A percentile compares a stretch with the other conserved stretches of the same genome.
Conservation (phyloP, 2,797 vertebrate species). For the Echiichthys vipera region DNA sequence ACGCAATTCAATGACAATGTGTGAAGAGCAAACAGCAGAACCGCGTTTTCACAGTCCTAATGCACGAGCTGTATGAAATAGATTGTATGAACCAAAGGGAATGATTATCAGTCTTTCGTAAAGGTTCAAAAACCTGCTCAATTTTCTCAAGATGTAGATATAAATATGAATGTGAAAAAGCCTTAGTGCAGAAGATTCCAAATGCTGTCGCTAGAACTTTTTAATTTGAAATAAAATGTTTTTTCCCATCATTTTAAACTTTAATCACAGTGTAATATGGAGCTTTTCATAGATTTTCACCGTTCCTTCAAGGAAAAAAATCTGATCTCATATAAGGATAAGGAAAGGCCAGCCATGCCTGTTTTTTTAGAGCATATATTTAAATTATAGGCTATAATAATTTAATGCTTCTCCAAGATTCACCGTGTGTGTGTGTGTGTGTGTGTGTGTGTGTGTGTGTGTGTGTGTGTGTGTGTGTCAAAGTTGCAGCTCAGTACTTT, state of each 20-base stretch:
- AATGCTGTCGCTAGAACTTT: not conserved
- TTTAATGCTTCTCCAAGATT: constrained; percentile 24
- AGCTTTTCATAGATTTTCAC: constrained; percentile 18
- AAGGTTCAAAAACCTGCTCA: no score
- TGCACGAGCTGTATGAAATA: not conserved
- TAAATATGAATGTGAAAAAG: not conserved
- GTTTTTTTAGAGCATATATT: constrained; percentile 44
- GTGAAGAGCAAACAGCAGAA: no score
- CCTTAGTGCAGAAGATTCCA: not conserved
- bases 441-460: not conserved
- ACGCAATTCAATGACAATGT: no score
- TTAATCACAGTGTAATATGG: constrained; percentile 14
- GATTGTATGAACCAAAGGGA: not conserved
- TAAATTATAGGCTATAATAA: constrained; percentile 35
- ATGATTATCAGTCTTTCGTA: not conserved
- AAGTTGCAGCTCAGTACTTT: constrained; percentile 9
- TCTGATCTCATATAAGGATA: constrained; percentile 7
- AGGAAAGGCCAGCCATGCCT: constrained; percentile 24
- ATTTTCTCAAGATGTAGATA: no score
- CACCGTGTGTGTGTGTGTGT: not conserved
- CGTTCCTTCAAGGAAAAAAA: not conserved
- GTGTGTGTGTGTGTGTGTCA: not conserved
- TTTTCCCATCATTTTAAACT: constrained; percentile 8
- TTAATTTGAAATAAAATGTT: constrained; percentile 18
- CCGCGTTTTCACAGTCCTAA: not conserved